Evolutionary conservation across 2,888 invertebrate species (phyloP).

Genomic region (Deilephila elpenor): DNA sequence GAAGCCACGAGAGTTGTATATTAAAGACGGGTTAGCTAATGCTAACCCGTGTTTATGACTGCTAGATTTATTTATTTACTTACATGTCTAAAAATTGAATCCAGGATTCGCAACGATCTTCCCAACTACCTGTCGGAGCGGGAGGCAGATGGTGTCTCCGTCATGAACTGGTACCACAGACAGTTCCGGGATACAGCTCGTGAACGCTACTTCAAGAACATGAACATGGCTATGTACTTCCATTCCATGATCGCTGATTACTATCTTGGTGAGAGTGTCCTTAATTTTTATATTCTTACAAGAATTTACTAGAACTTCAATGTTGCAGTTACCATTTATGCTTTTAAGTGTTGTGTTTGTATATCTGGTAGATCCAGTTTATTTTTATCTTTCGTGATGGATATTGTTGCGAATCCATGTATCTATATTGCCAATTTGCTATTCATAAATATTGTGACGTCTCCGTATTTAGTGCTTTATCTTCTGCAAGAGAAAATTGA

Average conservation of each 20-base stretch:
- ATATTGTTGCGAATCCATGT: too few species aligned
- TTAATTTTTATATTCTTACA: neutral
- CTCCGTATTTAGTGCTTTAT: too few species aligned
- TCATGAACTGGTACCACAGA: constrained; percentile 99
- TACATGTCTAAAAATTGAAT: neutral
- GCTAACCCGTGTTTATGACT: too few species aligned
- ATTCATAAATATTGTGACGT: too few species aligned
- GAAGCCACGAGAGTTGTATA: too few species aligned
- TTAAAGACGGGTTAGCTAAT: too few species aligned
- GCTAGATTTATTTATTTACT: too few species aligned
- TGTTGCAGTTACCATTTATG: neutral
- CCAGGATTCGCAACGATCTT: constrained; percentile 96
- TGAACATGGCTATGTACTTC: constrained; percentile 98
- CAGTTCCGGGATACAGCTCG: constrained; percentile 97
- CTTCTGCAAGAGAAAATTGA: too few species aligned
- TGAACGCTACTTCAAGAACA: constrained; percentile 98
- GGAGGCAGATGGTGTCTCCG: constrained; percentile 98
- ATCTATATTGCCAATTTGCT: too few species aligned
- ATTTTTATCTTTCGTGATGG: too few species aligned
- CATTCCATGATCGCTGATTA: constrained; percentile 99
- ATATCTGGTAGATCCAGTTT: too few species aligned
- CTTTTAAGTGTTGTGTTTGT: too few species aligned
- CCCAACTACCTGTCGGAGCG: constrained; percentile 98
- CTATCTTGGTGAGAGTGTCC: constrained; percentile 90
- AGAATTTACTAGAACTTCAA: neutral